phyloP scores from a whole-genome alignment of 2,113 vertebrate genomes.

The Psophia crepitans region DNA sequence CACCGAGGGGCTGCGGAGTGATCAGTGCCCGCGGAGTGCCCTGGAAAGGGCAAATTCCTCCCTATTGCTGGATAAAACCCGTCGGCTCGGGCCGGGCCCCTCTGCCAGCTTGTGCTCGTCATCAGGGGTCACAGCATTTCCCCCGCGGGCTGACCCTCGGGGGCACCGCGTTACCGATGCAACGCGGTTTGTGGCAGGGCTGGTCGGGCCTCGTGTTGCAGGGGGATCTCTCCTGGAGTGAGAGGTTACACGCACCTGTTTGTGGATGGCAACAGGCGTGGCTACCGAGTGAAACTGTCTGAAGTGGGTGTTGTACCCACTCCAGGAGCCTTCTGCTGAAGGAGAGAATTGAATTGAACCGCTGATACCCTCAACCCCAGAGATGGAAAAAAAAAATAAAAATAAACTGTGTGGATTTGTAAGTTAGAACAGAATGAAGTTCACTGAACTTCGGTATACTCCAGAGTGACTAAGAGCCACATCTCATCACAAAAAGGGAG shows the following conservation, averaged over 20 bases:
- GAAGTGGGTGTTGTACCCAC: neutral
- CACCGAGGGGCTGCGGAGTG: neutral
- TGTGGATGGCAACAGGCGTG: neutral
- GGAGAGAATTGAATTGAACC: neutral
- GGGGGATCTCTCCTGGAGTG: constrained; percentile 6
- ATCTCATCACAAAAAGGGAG: neutral
- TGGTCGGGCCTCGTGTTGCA: constrained; percentile 11
- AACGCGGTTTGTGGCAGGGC: constrained; percentile 46
- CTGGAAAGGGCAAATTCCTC: neutral
- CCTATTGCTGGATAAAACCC: fast-evolving
- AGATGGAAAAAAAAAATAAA: neutral
- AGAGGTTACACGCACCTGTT: neutral
- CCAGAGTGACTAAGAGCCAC: neutral
- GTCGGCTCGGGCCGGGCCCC: neutral
- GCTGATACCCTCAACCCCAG: neutral
- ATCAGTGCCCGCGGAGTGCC: neutral
- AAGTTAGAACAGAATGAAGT: neutral
- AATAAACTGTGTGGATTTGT: neutral
- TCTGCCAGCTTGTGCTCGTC: neutral
- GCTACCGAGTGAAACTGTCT: neutral
- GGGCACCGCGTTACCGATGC: constrained; percentile 49
- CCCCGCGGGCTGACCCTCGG: neutral
- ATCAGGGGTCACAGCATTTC: constrained; percentile 13
- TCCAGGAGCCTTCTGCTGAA: neutral
- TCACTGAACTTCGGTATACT: neutral